These are phyloP conservation scores for Penelope pileata DNA, from an alignment of 2,113 vertebrate species.

Conservation along the genomic window DNA sequence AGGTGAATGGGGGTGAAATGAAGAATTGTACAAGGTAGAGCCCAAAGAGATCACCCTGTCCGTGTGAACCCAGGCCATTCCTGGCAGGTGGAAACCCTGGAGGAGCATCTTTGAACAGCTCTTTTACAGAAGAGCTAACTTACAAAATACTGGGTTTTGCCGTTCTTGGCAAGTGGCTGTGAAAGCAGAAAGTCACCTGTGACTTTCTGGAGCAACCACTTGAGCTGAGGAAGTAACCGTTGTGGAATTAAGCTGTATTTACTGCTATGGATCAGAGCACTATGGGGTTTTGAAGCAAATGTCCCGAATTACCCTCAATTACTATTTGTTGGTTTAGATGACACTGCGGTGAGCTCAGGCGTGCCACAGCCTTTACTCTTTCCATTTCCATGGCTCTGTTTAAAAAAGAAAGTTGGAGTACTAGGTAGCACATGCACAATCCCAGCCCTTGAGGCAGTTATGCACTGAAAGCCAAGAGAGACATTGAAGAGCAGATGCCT, in stretches of 20 bases:
- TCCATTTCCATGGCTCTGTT: background rate
- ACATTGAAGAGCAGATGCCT: constrained; percentile 10
- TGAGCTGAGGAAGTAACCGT: background rate
- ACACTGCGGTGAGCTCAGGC: background rate
- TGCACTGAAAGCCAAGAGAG: constrained; percentile 1
- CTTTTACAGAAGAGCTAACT: background rate
- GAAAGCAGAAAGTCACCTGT: background rate
- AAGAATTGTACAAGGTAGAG: background rate
- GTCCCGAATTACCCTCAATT: background rate
- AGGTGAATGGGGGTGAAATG: background rate
- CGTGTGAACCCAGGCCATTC: background rate
- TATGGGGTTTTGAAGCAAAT: fast-evolving
- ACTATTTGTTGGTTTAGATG: background rate
- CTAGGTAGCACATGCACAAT: background rate
- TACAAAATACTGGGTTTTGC: background rate
- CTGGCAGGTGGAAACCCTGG: background rate
- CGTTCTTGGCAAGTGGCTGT: background rate
- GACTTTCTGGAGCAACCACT: no score
- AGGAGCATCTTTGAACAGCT: background rate
- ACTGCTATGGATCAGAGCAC: background rate
- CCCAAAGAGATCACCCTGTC: background rate
- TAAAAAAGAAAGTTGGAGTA: background rate
- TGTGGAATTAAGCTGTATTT: fast-evolving
- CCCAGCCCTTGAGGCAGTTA: background rate
- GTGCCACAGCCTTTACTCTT: background rate